phyloP scores from a whole-genome alignment of 2,888 invertebrate species.

The Chloromyia formosa region DNA sequence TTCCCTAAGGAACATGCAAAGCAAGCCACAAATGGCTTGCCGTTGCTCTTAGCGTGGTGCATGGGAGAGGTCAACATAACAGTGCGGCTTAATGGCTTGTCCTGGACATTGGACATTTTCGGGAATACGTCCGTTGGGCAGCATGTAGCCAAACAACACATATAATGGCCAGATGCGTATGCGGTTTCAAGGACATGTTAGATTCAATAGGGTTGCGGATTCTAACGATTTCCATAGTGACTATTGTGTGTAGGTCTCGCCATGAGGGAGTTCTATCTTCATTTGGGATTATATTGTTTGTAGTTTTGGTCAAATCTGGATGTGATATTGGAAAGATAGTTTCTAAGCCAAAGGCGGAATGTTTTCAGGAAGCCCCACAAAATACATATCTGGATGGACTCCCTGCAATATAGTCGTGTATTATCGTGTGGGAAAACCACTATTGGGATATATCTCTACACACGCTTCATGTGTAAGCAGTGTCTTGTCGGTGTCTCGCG shows the following conservation, averaged over 20 bases:
- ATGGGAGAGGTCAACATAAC: neutral
- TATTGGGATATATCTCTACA: neutral
- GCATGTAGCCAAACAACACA: constrained; percentile 2
- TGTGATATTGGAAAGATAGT: neutral
- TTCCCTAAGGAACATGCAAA: constrained; percentile 13
- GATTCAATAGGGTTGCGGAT: constrained; percentile 3
- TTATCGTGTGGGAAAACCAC: constrained; percentile 10
- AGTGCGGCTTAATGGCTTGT: neutral
- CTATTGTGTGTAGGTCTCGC: neutral
- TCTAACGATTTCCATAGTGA: constrained; percentile 30
- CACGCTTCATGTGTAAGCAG: neutral
- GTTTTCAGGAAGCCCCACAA: constrained; percentile 3
- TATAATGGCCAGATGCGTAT: constrained; percentile 21
- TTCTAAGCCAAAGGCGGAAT: constrained; percentile 4
- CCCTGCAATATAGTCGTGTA: too few relatives aligned
- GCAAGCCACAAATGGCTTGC: constrained; percentile 24
- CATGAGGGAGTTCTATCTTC: constrained; percentile 6
- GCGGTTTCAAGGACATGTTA: constrained; percentile 38
- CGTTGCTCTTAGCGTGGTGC: neutral
- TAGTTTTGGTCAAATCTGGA: neutral
- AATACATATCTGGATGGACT: neutral
- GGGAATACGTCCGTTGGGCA: neutral
- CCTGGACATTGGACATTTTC: constrained; percentile 13
- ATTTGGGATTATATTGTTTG: neutral
- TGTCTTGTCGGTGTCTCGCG: constrained; percentile 27